Evolutionary conservation across 2,888 invertebrate species (phyloP), one percentile per base, ranked within the genome.

Genomic region (Sphaerophoria rueppellii): DNA sequence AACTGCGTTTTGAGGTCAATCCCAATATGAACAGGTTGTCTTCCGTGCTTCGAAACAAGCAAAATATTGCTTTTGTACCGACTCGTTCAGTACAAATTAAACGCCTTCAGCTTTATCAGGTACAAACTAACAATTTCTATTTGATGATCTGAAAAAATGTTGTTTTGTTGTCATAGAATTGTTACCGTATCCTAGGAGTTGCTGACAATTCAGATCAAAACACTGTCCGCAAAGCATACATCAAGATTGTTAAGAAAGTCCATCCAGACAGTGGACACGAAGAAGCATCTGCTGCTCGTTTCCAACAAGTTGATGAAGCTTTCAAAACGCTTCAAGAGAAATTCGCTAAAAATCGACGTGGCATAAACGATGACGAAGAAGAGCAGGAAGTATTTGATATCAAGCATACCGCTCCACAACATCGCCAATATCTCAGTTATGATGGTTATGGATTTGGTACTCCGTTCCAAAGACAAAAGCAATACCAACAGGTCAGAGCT

Each of bases 351-450:
- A 92, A 95, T 91, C 90, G 94, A 89, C 91, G 94, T 92, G 91
- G 93, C 89, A 91, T 93, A 89, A 90, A 91, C 35, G 92, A 92
- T n/a, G 92, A 92, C 12, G 92, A 92, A 82, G 81, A 85, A 11
- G 92, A 92, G 40, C 90, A 92, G 12, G 90, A 93, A 87, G 94
- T 95, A 60, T 94, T 93, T 89, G 95, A 96, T 90, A 95, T 95
- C 61, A 91, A 96, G 94, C 97, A 98, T 89, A 96, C 95, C 73
- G 96, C 96, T 12, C 97, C 98, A 0, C 98, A 98, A 90, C 98
- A 98, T 90, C 93, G 91, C 0, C 92, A 91, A 32, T 98, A 96
- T 89, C 92, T 98, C 32, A 95, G 93, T 87, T 95, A 94, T 88
- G 96, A 96, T 87, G 97, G 97, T 4, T 91, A 95, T 3, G 98